Evolutionary conservation across 1,140 invertebrate genomes (phyloP), one percentile per base, ranked within the genome.

Genomic region (Temnothorax curvispinosus): DNA sequence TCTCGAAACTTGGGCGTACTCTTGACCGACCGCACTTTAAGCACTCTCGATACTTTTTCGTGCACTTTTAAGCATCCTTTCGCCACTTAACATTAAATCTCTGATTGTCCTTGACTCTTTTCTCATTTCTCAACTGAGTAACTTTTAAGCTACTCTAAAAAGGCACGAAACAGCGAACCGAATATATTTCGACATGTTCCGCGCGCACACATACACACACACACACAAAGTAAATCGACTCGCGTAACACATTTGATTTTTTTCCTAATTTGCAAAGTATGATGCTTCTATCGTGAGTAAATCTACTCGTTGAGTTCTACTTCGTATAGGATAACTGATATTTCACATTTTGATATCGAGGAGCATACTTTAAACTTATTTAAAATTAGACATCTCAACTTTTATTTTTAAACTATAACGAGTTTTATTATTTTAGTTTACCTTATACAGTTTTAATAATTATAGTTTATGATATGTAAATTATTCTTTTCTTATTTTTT

Each of bases 1-100:
- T 44, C 56, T 89, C 65, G 67, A 89, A 89, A 89, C 38, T 86
- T 88, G 15, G 15, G 2, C 27, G 35, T 47, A 41, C 65, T 52
- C 27, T 41, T 38, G 54, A 71, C 50, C 72, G 58, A 47, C 47
- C 64, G 35, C 27, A 27, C 21, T 27, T 58, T 32, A 65, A 76
- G 82, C 35, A 86, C 60, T 56, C 88, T 65, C 13, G 65, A 58
- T 18, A 58, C 82, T 67, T n/a, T 69, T 54, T 54, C 82, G 69
- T 41, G 38, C 64, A 54, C 60, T 88, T 69, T 80, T 85, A 67
- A 86, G 44, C 41, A 44, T 71, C 58, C 64, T 58, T 71, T 84
- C 27, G 44, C 56, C 72, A 52, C 52, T 85, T 78, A 52, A 47
- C 72, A 72, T 47, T 65, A 77, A 85, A 85, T 47, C 80, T 85